phyloP scores from a whole-genome alignment of 2,797 vertebrate species.

The Florisuga fusca region DNA sequence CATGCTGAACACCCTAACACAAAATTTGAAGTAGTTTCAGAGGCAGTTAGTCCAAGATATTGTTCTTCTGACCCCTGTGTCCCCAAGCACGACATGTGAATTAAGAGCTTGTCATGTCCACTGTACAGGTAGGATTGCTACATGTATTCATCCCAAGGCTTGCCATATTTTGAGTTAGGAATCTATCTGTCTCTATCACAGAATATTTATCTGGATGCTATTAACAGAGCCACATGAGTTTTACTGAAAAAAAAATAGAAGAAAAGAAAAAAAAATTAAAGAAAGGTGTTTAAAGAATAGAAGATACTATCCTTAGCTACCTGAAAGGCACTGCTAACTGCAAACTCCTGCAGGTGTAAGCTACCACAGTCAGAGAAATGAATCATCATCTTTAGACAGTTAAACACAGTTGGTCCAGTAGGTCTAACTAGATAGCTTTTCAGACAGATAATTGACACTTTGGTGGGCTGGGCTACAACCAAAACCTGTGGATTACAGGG shows the following conservation, averaged over 20 bases:
- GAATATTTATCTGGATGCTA: neutral
- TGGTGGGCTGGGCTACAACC: neutral
- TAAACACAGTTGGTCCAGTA: neutral
- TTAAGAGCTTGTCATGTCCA: neutral
- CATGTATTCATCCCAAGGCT: neutral
- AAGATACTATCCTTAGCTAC: neutral
- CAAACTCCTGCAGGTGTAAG: neutral
- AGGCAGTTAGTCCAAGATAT: neutral
- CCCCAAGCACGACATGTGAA: neutral
- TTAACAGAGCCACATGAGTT: neutral
- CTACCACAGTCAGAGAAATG: neutral
- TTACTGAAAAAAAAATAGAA: neutral
- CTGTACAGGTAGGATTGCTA: neutral
- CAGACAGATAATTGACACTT: neutral
- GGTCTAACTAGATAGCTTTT: neutral
- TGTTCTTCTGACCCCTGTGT: neutral
- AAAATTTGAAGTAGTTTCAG: neutral
- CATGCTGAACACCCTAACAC: neutral
- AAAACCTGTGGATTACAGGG: neutral
- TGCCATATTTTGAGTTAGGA: neutral
- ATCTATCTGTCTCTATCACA: neutral
- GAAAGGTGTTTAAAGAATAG: neutral
- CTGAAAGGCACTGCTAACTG: neutral
- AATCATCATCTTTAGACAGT: neutral
- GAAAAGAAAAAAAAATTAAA: rapidly evolving